Base-by-base conservation (phyloP, 2,113 vertebrate species). In the Saguinus imperator region DNA sequence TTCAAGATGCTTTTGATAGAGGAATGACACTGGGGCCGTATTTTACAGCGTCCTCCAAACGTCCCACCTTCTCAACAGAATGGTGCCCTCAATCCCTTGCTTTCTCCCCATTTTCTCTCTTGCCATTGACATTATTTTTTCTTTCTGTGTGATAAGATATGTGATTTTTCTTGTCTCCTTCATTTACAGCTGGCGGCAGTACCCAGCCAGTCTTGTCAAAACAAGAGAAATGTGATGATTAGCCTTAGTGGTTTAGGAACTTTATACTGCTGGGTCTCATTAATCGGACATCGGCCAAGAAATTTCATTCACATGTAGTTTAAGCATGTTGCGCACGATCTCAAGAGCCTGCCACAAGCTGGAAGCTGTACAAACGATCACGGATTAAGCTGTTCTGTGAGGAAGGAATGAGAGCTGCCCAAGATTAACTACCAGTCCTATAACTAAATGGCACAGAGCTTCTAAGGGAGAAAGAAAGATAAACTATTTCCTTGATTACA, bases 351-450 rank as follows among this genome's bases (percentile, higher is more conserved):
- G 81, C 61, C 58, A 75, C 55, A 84, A 79, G n/a, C 81, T 94
- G 72, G 84, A 94, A 85, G 87, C 95, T 86, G 43, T 95, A 77
- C 95, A 96, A 97, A 88, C 0, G 9, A 96, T 87, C 84, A 76
- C 29, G 66, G 88, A 97, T 97, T 94, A 92, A 97, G 92, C 87
- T 86, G 55, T 92, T 96, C 87, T 90, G 23, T 86, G 87, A 96
- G 66, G 80, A 95, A 97, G 85, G 48, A 97, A 95, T 80, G 57
- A 94, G 93, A 96, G 87, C 81, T 5, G 0, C 84, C 77, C 94
- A 98, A 97, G 96, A 98, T 95, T 96, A 98, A 97, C 87, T 95
- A 95, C 68, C 58, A 82, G 64, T 73, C 77, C 45, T 94, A 6
- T 84, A 85, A 92, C 76, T 88, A 92, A 96, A 83, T 90, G 81